Percentiles rank a stretch among this genome's conserved stretches.
These are phyloP conservation scores for Saguinus imperator DNA, from an alignment of 2,113 vertebrate species.

Conservation along the genomic window DNA sequence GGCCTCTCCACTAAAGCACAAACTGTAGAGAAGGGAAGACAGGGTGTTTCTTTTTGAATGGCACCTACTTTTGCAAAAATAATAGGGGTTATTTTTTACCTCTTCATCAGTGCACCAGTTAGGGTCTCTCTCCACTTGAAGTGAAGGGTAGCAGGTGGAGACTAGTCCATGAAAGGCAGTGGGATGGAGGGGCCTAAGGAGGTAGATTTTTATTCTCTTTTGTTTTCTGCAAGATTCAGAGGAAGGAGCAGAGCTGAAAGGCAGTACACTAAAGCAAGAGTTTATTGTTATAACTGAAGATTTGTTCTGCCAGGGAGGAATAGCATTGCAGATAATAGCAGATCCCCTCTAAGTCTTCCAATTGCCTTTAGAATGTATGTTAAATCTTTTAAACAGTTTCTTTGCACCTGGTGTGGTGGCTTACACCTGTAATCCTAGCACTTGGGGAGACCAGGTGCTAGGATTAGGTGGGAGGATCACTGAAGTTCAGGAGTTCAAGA, in stretches of 20 bases:
- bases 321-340: neutral
- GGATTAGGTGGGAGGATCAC: neutral
- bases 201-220: neutral
- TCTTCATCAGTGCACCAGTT: neutral
- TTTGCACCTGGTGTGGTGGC: neutral
- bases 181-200: neutral
- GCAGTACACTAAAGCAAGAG: neutral
- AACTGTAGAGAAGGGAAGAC: neutral
- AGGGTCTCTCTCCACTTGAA: neutral
- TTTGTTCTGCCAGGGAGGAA: neutral
- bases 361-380: neutral
- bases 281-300: neutral
- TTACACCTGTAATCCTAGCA: neutral
- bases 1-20: neutral
- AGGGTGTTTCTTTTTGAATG: neutral
- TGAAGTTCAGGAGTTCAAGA: neutral
- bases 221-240: neutral
- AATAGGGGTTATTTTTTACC: neutral
- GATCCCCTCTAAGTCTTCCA: neutral
- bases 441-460: neutral
- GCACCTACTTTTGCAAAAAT: neutral
- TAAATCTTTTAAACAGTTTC: neutral
- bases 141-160: neutral
- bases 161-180: neutral
- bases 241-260: neutral